These are phyloP conservation scores for Poeciliopsis presidionis DNA, from an alignment of 2,797 vertebrate species.

Conservation along the genomic window DNA sequence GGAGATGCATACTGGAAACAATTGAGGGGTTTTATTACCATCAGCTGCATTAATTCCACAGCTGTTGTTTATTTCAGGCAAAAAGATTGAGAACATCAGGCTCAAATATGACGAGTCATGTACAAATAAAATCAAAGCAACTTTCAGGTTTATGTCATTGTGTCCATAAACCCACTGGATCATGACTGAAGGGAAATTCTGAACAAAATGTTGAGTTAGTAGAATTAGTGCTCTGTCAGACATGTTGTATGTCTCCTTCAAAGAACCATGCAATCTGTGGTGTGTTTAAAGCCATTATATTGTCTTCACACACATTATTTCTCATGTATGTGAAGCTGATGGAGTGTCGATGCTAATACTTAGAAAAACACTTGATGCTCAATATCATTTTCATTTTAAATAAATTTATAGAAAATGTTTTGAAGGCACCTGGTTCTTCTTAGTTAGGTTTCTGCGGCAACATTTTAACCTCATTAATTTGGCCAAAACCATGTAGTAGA, in stretches of 20 bases:
- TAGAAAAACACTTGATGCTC: background rate
- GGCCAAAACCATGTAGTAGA: background rate
- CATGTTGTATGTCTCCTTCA: background rate
- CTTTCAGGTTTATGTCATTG: background rate
- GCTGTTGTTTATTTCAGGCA: constrained; percentile 7
- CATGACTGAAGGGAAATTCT: background rate
- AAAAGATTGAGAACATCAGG: background rate
- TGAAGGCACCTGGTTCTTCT: background rate
- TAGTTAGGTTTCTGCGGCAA: too few species aligned
- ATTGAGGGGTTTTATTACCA: constrained; percentile 3
- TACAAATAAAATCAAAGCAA: constrained; percentile 5
- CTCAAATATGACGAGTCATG: background rate
- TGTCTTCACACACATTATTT: background rate
- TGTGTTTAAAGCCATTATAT: background rate
- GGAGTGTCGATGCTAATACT: background rate
- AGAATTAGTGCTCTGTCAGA: background rate
- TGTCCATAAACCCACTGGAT: background rate
- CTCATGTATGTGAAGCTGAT: too few species aligned
- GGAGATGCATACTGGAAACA: background rate
- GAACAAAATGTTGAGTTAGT: background rate
- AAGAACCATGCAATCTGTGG: background rate
- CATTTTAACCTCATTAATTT: background rate
- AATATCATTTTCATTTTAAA: background rate
- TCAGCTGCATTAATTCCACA: constrained; percentile 15
- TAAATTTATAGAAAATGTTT: background rate